phyloP scores from a whole-genome alignment of 2,797 vertebrate species.

The Apodemus agrarius region DNA sequence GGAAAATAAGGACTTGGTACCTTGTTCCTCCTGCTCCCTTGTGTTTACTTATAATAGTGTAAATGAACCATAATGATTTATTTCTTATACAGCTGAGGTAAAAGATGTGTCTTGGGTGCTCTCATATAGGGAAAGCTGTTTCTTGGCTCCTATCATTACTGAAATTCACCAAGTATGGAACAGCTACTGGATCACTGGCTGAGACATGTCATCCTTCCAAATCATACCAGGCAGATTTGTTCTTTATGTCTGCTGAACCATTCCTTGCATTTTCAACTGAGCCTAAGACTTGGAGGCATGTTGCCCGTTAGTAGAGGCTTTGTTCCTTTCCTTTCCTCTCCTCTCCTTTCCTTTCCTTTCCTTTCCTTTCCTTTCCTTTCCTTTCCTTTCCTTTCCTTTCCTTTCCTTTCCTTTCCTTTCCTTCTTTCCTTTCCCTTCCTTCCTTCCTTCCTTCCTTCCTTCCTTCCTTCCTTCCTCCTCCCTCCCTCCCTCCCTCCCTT shows the following conservation, averaged over 20 bases:
- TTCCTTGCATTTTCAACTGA: too few species aligned
- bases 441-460: too few species aligned
- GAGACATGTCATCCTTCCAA: neutral
- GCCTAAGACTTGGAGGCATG: neutral
- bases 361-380: too few species aligned
- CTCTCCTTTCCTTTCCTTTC: too few species aligned
- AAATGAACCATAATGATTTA: neutral
- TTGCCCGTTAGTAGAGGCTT: neutral
- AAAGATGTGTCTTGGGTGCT: neutral
- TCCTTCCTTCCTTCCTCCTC: too few species aligned
- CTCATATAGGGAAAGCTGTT: neutral
- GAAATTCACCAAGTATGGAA: neutral
- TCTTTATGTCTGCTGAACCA: neutral
- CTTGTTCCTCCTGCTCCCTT: neutral
- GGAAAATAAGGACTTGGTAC: neutral
- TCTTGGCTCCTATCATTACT: neutral
- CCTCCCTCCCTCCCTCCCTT: too few species aligned
- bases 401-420: too few species aligned
- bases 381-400: too few species aligned
- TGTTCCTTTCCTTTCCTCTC: neutral
- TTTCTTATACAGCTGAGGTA: neutral
- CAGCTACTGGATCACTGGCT: neutral
- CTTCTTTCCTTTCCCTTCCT: too few species aligned
- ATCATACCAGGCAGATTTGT: neutral
- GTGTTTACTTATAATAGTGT: neutral